Evolutionary conservation across 2,113 vertebrate species (phyloP), one percentile per base, ranked within the genome.

Genomic region (Brachionichthys hirsutus): DNA sequence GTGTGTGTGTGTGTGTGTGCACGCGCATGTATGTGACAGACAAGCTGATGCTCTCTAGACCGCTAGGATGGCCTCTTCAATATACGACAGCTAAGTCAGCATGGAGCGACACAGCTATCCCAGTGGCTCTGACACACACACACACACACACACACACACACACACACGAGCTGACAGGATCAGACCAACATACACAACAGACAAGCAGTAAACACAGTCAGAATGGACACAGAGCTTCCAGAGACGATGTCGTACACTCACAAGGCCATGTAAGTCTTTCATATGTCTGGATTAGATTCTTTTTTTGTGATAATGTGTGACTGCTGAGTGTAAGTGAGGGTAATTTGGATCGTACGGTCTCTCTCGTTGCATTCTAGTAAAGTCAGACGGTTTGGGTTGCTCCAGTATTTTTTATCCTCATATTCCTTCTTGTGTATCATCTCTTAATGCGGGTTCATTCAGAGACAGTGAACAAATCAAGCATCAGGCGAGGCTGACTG

Each of bases 71-170:
- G 67, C 66, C 81, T 87, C 64, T 82, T 85, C 69, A 80, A 78
- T 77, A 59, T 83, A 81, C 87, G 89, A 89, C 85, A 87, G 85
- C 78, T 63, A 82, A 85, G 89, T 85, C 88, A 89, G 86, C 84
- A 61, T 68, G 42, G 67, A 81, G 77, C 3, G 3, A 30, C 24
- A 77, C 73, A 65, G 70, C 76, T 44, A 72, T 68, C 75, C 83
- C 76, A 65, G 73, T 65, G 73, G 73, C 76, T 50, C 54, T 81
- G 70, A 73, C 73, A 77, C 73, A 70, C 77, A 73, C 51, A 66
- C 36, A 47, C 67, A 65, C 52, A 67, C 49, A 65, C 41, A 63
- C 20, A 70, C 47, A 76, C 50, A 45, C 35, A 52, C 54, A 66
- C 62, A 77, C 52, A 77, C 47, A 54, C 42, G 60, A 69, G 62